phyloP scores from a whole-genome alignment of 2,113 vertebrate species.

The Pseudolaguvia tuberculata region DNA sequence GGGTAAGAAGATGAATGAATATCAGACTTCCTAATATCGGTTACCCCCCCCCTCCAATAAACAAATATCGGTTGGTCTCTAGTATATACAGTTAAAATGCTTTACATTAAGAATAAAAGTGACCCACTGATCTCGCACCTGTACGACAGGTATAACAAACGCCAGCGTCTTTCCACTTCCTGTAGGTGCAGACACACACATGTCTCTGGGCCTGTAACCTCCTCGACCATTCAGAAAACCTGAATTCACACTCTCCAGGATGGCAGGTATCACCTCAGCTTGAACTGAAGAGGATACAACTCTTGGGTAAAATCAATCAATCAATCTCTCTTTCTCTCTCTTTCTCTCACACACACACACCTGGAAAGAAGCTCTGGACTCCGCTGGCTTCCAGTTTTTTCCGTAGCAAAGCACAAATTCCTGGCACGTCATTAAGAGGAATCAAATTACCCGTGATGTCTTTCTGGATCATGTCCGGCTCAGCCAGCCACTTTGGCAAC shows the following conservation, averaged over 20 bases:
- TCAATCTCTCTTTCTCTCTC: no score
- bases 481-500: slow-evolving; percentile 82
- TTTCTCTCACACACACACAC: no score
- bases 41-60: no score
- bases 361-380: slow-evolving; percentile 84
- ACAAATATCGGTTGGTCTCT: no score
- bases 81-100: no score
- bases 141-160: slow-evolving; percentile 87
- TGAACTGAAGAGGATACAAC: slow-evolving; percentile 72
- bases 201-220: slow-evolving; percentile 80
- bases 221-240: slow-evolving; percentile 78
- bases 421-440: slow-evolving; percentile 65
- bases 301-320: no score
- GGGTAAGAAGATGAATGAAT: no score
- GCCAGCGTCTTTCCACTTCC: slow-evolving; percentile 93
- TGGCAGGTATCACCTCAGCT: slow-evolving; percentile 83
- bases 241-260: slow-evolving; percentile 70
- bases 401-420: slow-evolving; percentile 71
- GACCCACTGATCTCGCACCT: slow-evolving; percentile 73
- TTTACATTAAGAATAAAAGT: neutral
- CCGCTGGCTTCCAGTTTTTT: slow-evolving; percentile 75
- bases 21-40: no score
- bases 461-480: slow-evolving; percentile 75
- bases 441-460: slow-evolving; percentile 76
- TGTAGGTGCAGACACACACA: slow-evolving; percentile 92